Percentiles rank a stretch among this genome's conserved stretches.
Conservation (phyloP, 2,888 invertebrate genomes). For the Agrilus cyanescens region DNA sequence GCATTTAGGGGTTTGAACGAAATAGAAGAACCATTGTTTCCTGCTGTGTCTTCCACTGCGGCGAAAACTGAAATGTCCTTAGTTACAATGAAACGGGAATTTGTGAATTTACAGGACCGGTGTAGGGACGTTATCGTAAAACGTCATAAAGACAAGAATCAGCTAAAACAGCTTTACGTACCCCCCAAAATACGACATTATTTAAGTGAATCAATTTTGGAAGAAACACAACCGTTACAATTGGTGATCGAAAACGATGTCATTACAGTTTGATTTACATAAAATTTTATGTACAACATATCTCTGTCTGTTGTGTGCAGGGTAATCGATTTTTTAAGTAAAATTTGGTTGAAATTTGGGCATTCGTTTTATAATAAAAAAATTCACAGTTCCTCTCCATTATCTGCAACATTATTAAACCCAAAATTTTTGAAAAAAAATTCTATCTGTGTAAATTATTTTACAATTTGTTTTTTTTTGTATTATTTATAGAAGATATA, state of each 20-base stretch:
- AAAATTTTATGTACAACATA: too few species aligned
- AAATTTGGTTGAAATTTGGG: too few species aligned
- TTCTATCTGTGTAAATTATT: too few species aligned
- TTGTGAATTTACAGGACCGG: conserved; percentile 55
- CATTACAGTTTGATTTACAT: too few species aligned
- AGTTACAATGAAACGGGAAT: conserved; percentile 46
- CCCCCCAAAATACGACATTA: conserved; percentile 47
- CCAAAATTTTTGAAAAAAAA: too few species aligned
- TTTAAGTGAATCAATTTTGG: conserved; percentile 42
- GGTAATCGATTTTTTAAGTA: too few species aligned
- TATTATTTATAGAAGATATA: too few species aligned
- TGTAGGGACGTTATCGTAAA: conserved; percentile 52
- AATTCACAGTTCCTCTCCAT: too few species aligned
- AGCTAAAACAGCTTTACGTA: conserved; percentile 43
- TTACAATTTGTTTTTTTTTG: too few species aligned
- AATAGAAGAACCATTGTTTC: conserved; percentile 50
- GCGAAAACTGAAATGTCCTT: conserved; percentile 64
- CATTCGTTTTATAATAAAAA: too few species aligned
- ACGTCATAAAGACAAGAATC: conserved; percentile 36
- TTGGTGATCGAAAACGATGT: conserved; percentile 24
- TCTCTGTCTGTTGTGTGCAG: too few species aligned
- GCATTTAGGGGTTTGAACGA: conserved; percentile 55
- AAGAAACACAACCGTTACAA: conserved; percentile 28
- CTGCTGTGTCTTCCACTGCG: conserved; percentile 60
- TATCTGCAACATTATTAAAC: too few species aligned